These are phyloP conservation scores for Thrips palmi DNA, from an alignment of 1,140 invertebrate species.

Conservation along the genomic window DNA sequence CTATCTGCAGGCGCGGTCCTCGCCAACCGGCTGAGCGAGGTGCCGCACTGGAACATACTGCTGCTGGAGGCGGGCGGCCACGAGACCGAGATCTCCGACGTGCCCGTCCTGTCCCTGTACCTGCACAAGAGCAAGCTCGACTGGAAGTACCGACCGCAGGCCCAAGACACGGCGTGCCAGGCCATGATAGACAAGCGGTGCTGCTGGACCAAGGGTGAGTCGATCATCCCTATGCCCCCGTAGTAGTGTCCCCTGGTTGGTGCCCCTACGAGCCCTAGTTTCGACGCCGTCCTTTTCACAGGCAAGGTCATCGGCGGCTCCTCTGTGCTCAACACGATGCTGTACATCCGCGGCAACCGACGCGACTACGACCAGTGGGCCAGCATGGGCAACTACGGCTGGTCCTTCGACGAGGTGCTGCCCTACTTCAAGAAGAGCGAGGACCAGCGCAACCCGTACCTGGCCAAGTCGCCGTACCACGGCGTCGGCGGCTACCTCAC, in stretches of 20 bases:
- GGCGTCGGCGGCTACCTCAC: conserved; percentile 57
- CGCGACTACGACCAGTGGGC: conserved; percentile 84
- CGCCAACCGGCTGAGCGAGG: conserved; percentile 64
- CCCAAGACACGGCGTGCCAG: conserved; percentile 65
- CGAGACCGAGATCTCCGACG: conserved; percentile 64
- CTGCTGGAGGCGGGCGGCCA: conserved; percentile 75
- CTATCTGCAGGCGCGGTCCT: conserved; percentile 76
- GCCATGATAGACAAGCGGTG: conserved; percentile 63
- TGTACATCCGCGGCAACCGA: conserved; percentile 80
- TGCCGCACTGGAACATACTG: conserved; percentile 57
- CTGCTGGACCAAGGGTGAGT: conserved; percentile 68
- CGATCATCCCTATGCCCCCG: conserved; percentile 16
- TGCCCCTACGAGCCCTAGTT: background rate
- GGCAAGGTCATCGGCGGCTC: conserved; percentile 60
- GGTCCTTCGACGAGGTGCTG: conserved; percentile 73
- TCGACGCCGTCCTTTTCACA: no score
- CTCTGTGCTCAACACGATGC: conserved; percentile 72
- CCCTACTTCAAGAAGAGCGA: conserved; percentile 78
- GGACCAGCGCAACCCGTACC: conserved; percentile 64
- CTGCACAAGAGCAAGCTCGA: conserved; percentile 79
- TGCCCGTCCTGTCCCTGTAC: conserved; percentile 65
- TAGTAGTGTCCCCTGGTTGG: background rate
- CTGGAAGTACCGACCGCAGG: conserved; percentile 82
- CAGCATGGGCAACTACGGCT: conserved; percentile 65
- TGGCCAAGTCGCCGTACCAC: conserved; percentile 50